phyloP scores from a whole-genome alignment of 2,113 vertebrate species.

The Oreotragus oreotragus region DNA sequence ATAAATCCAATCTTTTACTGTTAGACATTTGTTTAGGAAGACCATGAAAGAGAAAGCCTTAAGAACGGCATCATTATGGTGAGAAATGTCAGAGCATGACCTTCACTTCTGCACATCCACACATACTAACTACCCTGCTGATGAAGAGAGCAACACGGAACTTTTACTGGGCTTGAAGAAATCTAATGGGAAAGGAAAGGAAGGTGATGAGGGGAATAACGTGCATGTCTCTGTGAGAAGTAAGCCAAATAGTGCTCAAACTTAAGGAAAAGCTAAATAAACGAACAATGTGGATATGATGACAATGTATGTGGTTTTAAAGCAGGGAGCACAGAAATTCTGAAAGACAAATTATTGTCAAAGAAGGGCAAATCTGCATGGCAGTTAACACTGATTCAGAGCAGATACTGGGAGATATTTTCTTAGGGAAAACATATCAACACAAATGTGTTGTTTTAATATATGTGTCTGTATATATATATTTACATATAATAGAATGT shows the following conservation, averaged over 20 bases:
- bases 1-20: background rate
- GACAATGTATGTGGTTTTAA: constrained; percentile 46
- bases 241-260: constrained; percentile 22
- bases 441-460: background rate
- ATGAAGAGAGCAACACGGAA: background rate
- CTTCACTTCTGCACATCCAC: background rate
- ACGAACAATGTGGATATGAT: constrained; percentile 42
- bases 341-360: constrained; percentile 28
- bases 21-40: background rate
- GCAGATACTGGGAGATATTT: background rate
- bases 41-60: background rate
- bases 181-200: background rate
- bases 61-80: background rate
- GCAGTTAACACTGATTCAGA: constrained; percentile 34
- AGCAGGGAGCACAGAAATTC: constrained; percentile 34
- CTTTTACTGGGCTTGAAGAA: background rate
- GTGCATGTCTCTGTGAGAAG: constrained; percentile 22
- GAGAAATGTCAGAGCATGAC: background rate
- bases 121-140: background rate
- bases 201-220: background rate
- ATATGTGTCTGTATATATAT: background rate
- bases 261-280: constrained; percentile 51
- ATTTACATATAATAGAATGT: background rate
- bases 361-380: constrained; percentile 6
- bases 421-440: background rate